These are phyloP conservation scores for Bostrychus sinensis DNA, from an alignment of 2,113 vertebrate genomes.

Conservation along the genomic window DNA sequence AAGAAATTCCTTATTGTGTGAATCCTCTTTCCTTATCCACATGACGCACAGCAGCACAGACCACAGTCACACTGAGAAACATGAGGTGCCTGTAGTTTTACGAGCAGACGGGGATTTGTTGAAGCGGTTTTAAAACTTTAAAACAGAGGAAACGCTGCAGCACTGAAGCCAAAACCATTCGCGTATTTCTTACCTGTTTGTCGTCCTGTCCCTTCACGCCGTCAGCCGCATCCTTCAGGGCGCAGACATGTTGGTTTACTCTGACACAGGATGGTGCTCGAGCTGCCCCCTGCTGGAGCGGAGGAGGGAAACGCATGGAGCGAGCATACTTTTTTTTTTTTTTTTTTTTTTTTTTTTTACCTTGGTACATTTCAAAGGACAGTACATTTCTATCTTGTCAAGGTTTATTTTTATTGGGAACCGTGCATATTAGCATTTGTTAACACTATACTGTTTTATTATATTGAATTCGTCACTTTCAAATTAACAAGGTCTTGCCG, in stretches of 20 bases:
- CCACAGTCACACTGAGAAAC: conserved; percentile 9
- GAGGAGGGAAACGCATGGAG: conserved; percentile 40
- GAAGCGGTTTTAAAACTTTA: background rate
- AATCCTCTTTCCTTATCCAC: too few relatives aligned
- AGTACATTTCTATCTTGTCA: too few relatives aligned
- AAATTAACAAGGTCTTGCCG: conserved; percentile 5
- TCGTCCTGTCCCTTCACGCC: conserved; percentile 61
- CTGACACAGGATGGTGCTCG: background rate
- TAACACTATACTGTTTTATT: background rate
- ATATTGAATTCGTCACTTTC: background rate
- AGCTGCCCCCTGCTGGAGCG: conserved; percentile 47
- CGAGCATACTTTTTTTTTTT: too few relatives aligned
- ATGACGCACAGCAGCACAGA: background rate
- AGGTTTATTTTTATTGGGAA: too few relatives aligned
- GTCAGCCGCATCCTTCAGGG: conserved; percentile 54
- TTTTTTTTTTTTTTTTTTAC: too few relatives aligned
- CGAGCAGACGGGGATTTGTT: rapidly evolving
- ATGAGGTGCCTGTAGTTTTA: background rate
- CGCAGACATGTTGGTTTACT: conserved; percentile 70
- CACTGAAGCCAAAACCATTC: background rate
- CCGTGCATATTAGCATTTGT: too few relatives aligned
- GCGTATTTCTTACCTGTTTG: conserved; percentile 36
- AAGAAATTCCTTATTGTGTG: too few relatives aligned
- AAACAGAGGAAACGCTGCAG: background rate
- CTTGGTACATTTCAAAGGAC: too few relatives aligned